Evolutionary conservation across 64 coral and sea anemone genomes (phyloP).

Genomic region (Actinia equina): DNA sequence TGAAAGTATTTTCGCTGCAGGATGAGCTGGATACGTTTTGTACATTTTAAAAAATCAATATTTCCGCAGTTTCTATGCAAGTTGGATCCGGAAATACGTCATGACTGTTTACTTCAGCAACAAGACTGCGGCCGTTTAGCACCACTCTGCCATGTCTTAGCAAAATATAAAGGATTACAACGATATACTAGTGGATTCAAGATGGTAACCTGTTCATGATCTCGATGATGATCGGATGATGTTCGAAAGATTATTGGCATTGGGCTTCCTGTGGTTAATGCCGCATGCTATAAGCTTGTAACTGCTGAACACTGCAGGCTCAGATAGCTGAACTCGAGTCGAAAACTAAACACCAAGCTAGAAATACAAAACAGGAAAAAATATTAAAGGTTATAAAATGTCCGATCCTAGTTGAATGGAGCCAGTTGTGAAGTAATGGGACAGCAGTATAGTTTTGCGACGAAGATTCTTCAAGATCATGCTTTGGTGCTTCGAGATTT

Average conservation of each 20-base stretch:
- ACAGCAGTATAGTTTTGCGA: constrained; percentile 79
- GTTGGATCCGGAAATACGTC: too few relatives aligned
- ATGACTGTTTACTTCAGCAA: too few relatives aligned
- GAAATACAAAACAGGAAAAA: neutral
- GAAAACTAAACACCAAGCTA: neutral
- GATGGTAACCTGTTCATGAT: too few relatives aligned
- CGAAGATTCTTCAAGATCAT: constrained; percentile 79
- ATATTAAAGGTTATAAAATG: neutral
- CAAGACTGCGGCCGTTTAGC: too few relatives aligned
- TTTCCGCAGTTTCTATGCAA: too few relatives aligned
- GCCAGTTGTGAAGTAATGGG: constrained; percentile 45
- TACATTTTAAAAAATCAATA: too few relatives aligned
- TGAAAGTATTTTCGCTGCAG: too few relatives aligned
- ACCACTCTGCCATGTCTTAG: too few relatives aligned
- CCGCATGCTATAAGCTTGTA: neutral
- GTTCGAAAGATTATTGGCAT: neutral
- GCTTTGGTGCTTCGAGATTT: constrained; percentile 75
- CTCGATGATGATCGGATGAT: neutral
- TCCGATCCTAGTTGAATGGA: constrained; percentile 10
- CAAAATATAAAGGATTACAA: too few relatives aligned
- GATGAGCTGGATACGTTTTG: too few relatives aligned
- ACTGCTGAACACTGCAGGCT: neutral
- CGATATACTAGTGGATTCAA: too few relatives aligned
- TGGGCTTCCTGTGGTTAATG: neutral
- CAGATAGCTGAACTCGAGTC: neutral